These are phyloP conservation scores for Gymnothorax javanicus DNA, from an alignment of 2,797 vertebrate genomes.

Conservation along the genomic window DNA sequence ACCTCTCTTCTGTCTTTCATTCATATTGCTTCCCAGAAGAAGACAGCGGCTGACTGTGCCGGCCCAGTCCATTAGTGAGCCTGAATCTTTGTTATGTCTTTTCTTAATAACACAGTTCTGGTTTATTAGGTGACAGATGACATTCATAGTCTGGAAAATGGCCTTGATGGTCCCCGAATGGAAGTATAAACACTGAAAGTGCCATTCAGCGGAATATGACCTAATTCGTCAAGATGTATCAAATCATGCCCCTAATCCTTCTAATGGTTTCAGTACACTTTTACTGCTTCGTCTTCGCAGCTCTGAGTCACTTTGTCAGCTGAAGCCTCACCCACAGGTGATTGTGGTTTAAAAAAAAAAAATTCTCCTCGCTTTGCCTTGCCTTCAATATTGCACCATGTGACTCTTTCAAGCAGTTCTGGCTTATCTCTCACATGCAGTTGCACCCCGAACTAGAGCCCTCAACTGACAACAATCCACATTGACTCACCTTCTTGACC, in stretches of 20 bases:
- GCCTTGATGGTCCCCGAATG: not conserved
- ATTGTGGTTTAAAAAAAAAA: constrained; percentile 5
- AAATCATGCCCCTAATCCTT: not conserved
- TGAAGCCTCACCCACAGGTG: not conserved
- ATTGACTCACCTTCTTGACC: no score
- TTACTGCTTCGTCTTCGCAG: not conserved
- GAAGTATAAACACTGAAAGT: not conserved
- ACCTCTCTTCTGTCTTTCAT: not conserved
- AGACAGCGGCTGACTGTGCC: not conserved
- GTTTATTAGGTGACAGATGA: not conserved
- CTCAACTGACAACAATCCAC: no score
- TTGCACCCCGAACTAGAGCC: not conserved
- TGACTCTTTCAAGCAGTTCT: not conserved
- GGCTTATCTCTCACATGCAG: not conserved
- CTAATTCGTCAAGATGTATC: not conserved
- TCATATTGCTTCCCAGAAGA: not conserved
- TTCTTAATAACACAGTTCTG: not conserved
- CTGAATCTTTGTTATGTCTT: not conserved
- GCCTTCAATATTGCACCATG: not conserved
- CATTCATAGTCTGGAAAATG: not conserved
- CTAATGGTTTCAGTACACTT: not conserved
- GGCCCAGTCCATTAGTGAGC: no score
- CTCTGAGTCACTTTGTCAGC: not conserved
- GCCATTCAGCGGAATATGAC: not conserved
- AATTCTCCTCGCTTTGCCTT: not conserved